Percentiles rank a stretch among this genome's conserved stretches.
phyloP scores from a whole-genome alignment of 2,888 invertebrate genomes.

The Diploptera punctata region DNA sequence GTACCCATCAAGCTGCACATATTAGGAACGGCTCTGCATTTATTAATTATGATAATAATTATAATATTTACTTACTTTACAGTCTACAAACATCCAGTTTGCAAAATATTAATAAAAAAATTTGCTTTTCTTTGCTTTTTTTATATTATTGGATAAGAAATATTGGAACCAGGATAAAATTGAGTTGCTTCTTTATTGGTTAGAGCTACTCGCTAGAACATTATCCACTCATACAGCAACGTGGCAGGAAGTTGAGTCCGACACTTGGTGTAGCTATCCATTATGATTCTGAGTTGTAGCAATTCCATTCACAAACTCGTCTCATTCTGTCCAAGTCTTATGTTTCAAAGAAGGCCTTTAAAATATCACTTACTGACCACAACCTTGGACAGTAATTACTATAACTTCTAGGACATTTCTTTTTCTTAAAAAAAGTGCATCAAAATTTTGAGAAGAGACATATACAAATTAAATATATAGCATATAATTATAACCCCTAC shows the following conservation, averaged over 20 bases:
- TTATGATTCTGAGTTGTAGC: not conserved
- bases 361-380: conserved; percentile 30
- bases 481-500: too few species aligned
- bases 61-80: conserved; percentile 7
- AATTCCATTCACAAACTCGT: not conserved
- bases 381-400: conserved; percentile 4
- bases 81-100: conserved; percentile 29
- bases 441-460: not conserved
- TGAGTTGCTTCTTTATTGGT: not conserved
- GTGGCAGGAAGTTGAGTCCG: conserved; percentile 2
- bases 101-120: conserved; percentile 33
- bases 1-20: conserved; percentile 13
- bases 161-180: not conserved
- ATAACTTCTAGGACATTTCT: not conserved
- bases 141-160: conserved; percentile 6
- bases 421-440: not conserved
- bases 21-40: conserved; percentile 14
- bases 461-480: not conserved
- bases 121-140: conserved; percentile 7
- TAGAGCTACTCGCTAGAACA: not conserved
- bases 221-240: not conserved
- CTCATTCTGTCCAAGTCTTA: not conserved
- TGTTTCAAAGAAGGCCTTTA: conserved; percentile 26
- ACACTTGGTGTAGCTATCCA: too few species aligned
- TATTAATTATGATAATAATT: not conserved